A percentile compares a stretch with the other conserved stretches of the same genome.
Evolutionary conservation across 2,113 vertebrate genomes (phyloP).

Genomic region (Etheostoma cragini): DNA sequence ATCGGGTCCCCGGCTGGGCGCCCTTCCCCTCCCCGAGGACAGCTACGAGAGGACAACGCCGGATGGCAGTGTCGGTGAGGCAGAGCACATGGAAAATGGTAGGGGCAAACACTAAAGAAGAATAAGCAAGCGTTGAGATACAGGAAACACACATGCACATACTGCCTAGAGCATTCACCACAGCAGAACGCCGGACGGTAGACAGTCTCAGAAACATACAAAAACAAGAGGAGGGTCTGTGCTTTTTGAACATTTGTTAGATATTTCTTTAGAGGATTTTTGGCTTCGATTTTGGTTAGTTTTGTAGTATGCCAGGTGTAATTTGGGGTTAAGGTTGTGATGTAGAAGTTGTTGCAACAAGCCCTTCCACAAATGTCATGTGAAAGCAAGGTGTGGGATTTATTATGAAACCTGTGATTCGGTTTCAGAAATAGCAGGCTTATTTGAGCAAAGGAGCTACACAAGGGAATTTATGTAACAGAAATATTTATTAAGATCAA

Average conservation of each 20-base stretch:
- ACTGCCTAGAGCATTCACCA: constrained; percentile 43
- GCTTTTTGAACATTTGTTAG: constrained; percentile 5
- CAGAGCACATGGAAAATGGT: constrained; percentile 99
- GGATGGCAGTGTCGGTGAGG: constrained; percentile 99
- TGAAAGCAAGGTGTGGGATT: constrained; percentile 45
- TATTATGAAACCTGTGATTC: constrained; percentile 27
- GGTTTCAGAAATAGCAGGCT: constrained; percentile 48
- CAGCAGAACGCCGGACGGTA: constrained; percentile 26
- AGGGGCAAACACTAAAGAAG: constrained; percentile 95
- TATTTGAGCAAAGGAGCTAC: constrained; percentile 63
- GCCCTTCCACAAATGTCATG: constrained; percentile 18
- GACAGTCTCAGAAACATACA: constrained; percentile 53
- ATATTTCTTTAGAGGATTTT: background rate
- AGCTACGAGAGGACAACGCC: constrained; percentile 99
- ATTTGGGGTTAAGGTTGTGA: constrained; percentile 20
- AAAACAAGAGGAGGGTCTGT: constrained; percentile 14
- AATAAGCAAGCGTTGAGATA: constrained; percentile 64
- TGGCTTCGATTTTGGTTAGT: background rate
- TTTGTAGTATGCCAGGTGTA: constrained; percentile 13
- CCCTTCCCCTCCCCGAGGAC: constrained; percentile 99
- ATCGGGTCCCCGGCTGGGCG: constrained; percentile 98
- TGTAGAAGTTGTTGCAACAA: constrained; percentile 4
- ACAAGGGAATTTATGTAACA: constrained; percentile 49
- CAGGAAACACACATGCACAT: constrained; percentile 70
- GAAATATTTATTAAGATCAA: constrained; percentile 49